A percentile compares a stretch with the other conserved stretches of the same genome.
Conservation (phyloP, 2,888 invertebrate genomes). For the Chymomyza fuscimana region DNA sequence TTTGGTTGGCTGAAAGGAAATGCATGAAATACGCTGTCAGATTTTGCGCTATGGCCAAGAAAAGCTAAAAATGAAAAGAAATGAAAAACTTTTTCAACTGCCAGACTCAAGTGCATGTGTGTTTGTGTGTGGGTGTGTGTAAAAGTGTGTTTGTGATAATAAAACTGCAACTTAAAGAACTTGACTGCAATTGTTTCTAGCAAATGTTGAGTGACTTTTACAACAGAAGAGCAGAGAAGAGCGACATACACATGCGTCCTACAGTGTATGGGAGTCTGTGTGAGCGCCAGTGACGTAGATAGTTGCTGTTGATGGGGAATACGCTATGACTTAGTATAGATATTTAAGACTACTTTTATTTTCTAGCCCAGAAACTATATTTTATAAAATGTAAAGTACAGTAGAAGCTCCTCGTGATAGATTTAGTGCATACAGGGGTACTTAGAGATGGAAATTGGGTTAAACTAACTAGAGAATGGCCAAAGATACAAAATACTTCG, state of each 20-base stretch:
- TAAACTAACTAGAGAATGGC: no score
- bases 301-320: no score
- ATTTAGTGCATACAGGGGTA: no score
- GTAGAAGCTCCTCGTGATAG: no score
- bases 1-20: slow-evolving; percentile 47
- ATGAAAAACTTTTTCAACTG: slow-evolving; percentile 58
- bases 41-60: slow-evolving; percentile 4
- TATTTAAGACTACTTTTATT: no score
- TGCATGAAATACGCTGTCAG: slow-evolving; percentile 24
- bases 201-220: slow-evolving; percentile 72
- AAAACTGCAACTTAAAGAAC: slow-evolving; percentile 73
- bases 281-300: no score
- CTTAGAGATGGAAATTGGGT: no score
- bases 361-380: no score
- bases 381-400: no score
- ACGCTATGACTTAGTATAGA: no score
- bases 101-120: slow-evolving; percentile 3
- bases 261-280: background rate
- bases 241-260: slow-evolving; percentile 27
- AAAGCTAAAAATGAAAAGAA: slow-evolving; percentile 50
- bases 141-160: slow-evolving; percentile 53
- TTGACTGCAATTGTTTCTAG: slow-evolving; percentile 73
- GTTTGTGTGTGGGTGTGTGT: slow-evolving; percentile 12
- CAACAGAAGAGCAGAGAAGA: slow-evolving; percentile 39
- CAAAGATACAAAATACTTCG: no score